Evolutionary conservation across 2,797 vertebrate genomes (phyloP), one percentile per base, ranked within the genome.

Genomic region (Microctenopoma stevenorrisi): DNA sequence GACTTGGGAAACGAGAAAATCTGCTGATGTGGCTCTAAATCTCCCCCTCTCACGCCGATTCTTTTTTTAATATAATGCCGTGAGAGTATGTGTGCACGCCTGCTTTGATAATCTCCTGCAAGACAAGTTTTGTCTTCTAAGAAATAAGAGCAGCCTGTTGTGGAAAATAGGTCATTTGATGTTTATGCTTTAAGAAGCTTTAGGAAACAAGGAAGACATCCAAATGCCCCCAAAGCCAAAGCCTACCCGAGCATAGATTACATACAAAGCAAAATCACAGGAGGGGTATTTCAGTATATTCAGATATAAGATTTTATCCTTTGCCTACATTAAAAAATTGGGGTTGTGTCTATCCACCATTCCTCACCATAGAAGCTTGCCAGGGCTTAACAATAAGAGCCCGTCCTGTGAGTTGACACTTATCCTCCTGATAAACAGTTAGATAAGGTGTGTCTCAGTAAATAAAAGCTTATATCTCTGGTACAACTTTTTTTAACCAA

Each of bases 81-180:
- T 0, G 3, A 65, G 9, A 28, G 46, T 61, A 42, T 18, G 38
- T 15, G 28, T 26, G 46, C 12, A 28, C 0, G 11, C 1, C 51
- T 56, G 55, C 49, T 60, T 68, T 83, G 47, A 70, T 49, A 59
- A 68, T 65, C 58, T 61, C 52, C 59, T 22, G 7, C 13, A 7
- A 64, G 51, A 60, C 48, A 60, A 28, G 42, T 74, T 64, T 76
- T 16, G 43, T 74, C 49, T 25, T 57, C n/a, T 55, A 52, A 64
- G 52, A 62, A 60, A 49, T 37, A 61, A 69, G 54, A 44, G 5
- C 10, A 1, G 4, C 42, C 14, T 63, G 49, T 71, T 74, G 42
- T 43, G 49, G 30, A 79, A 82, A 83, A 69, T 58, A 66, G 65
- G 76, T 74, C 54, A 63, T 78, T 78, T 76, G 63, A 80, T 65